Evolutionary conservation across 2,888 invertebrate species (phyloP).

Genomic region (Coelogynopora nodosa): DNA sequence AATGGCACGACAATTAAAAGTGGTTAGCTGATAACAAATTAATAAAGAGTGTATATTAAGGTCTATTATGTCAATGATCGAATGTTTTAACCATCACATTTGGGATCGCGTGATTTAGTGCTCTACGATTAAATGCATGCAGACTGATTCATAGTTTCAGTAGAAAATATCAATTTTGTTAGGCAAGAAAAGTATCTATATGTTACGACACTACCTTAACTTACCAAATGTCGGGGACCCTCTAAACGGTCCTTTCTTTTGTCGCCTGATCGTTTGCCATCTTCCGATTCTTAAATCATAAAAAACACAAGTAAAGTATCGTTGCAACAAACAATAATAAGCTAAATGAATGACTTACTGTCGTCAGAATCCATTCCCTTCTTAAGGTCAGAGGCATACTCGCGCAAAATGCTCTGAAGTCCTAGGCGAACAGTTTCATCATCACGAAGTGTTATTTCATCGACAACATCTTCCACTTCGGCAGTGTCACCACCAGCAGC

Average conservation of each 20-base stretch:
- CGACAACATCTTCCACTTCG: constrained; percentile 64
- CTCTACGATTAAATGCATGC: too few relatives aligned
- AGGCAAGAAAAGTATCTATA: too few relatives aligned
- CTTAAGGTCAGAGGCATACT: constrained; percentile 67
- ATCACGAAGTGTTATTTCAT: constrained; percentile 64
- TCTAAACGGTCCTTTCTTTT: constrained; percentile 37
- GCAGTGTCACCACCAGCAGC: constrained; percentile 41
- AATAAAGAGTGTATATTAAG: too few relatives aligned
- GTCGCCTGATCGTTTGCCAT: constrained; percentile 35
- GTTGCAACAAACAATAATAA: too few relatives aligned
- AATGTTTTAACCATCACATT: too few relatives aligned
- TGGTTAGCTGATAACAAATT: too few relatives aligned
- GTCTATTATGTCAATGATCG: too few relatives aligned
- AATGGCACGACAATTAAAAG: too few relatives aligned
- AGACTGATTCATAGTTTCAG: too few relatives aligned
- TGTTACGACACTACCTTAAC: too few relatives aligned
- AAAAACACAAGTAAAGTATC: background rate
- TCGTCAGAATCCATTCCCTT: constrained; percentile 50
- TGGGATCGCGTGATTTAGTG: too few relatives aligned
- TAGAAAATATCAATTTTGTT: too few relatives aligned
- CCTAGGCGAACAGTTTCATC: constrained; percentile 74
- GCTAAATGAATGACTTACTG: background rate
- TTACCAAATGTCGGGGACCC: constrained; percentile 30
- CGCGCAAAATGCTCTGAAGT: constrained; percentile 75
- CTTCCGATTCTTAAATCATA: constrained; percentile 39